Evolutionary conservation across 1,140 invertebrate species (phyloP), one percentile per base, ranked within the genome.

Genomic region (Rhyzopertha dominica): DNA sequence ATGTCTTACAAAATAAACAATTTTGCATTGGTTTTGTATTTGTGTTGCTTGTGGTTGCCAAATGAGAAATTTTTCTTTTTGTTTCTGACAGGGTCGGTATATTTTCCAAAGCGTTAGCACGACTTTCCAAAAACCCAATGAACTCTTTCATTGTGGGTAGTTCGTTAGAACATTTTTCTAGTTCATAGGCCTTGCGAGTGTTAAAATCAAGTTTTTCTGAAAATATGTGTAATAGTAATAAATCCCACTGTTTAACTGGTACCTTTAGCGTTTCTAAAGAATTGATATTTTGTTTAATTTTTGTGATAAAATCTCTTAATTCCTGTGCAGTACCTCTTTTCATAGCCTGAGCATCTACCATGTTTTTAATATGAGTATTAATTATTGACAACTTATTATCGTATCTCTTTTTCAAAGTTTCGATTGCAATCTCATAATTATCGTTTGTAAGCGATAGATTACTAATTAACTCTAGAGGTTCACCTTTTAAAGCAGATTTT

Each of bases 71-170:
- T n/a, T n/a, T n/a, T n/a, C n/a, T n/a, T n/a, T n/a, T n/a, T n/a
- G n/a, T n/a, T n/a, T n/a, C n/a, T n/a, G n/a, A n/a, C n/a, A n/a
- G n/a, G n/a, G n/a, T n/a, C n/a, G n/a, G n/a, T n/a, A 25, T 10
- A 44, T 19, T 31, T 36, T 44, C 42, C 22, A 44, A 36, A 16
- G 42, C 42, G 9, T 10, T 19, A 26, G 19, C 19, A 26, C 42
- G 28, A n/a, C 36, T 44, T 24, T 44, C 42, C 10, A 44, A 26
- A 36, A 19, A 44, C 2, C 7, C 5, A 17, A 44, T 25, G 36
- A 44, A 44, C 9, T 23, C 42, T 9, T 24, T 3, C 4, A 44
- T 26, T 4, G 42, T 36, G n/a, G 42, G 42, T 5, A 44, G 20
- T 7, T 5, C 22, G 2, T 13, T 5, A 36, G 4, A 24, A 16